Base-by-base conservation (phyloP, 2,113 vertebrate genomes). In the Romanogobio albipinnatus region DNA sequence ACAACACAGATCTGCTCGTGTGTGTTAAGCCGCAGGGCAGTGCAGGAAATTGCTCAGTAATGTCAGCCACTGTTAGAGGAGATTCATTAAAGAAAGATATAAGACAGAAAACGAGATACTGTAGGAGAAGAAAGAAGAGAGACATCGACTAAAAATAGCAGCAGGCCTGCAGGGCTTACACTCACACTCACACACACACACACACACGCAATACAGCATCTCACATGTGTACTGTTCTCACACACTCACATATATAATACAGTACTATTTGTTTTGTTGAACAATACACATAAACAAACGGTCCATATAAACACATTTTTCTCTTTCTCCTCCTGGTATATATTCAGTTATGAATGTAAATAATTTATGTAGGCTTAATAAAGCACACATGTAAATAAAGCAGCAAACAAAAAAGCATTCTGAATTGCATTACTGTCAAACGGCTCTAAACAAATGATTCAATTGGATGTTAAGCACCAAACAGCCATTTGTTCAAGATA, bases 131-230 rank as follows among this genome's bases (percentile, higher is more conserved):
- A 56, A 22, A 43, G 49, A 70, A 39, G 49, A 73, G 61, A 36
- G 64, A 79, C 4, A n/a, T 81, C 39, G 26, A 80, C 83, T 88
- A 86, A 84, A 87, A 86, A 87, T 87, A 88, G 88, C 76, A 45
- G 51, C 76, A 74, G 58, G 59, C 70, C 81, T 76, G 49, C 47
- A 86, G 84, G 81, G 84, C 29, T 49, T 11, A 81, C 45, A 75
- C 73, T 58, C 79, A 64, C 26, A 62, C 53, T 22, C 59, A 61
- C 39, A 47, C 70, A 68, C 49, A 68, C 83, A 51, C 70, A 70
- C 83, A 76, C 71, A 76, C 70, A 70, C 79, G 87, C 80, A 86
- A 82, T 81, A 86, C n/a, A 75, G 17, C 70, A 75, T 73, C 14
- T 47, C 59, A 73, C 70, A 81, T 17, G 13, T 45, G 8, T 29